Evolutionary conservation across 2,888 invertebrate genomes (phyloP).

Genomic region (Folsomia candida): DNA sequence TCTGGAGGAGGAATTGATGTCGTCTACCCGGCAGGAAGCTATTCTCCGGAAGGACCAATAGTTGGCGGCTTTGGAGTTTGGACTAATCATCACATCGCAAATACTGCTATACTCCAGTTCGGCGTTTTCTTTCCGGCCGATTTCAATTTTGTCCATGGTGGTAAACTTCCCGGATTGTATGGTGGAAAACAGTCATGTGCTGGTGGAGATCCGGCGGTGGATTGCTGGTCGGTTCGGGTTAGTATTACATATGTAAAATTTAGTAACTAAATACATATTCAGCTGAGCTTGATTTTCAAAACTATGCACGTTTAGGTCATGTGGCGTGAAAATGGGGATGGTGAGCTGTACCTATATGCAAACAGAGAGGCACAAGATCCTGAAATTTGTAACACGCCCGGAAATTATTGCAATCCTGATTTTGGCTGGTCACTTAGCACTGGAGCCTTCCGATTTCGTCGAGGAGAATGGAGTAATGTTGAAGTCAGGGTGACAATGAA

Average conservation of each 20-base stretch:
- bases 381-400: conserved; percentile 33
- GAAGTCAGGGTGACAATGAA: conserved; percentile 28
- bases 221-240: conserved; percentile 32
- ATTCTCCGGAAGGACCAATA: conserved; percentile 31
- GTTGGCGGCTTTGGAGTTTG: conserved; percentile 39
- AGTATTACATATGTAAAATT: background rate
- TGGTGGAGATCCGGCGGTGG: conserved; percentile 38
- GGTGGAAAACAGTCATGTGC: conserved; percentile 36
- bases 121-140: conserved; percentile 37
- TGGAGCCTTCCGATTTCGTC: conserved; percentile 32
- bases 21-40: conserved; percentile 39
- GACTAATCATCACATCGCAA: conserved; percentile 31
- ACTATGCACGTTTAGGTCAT: no score
- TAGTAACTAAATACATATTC: background rate
- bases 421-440: conserved; percentile 38
- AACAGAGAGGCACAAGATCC: conserved; percentile 44
- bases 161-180: conserved; percentile 42
- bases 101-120: conserved; percentile 34
- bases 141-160: conserved; percentile 40
- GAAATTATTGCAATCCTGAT: conserved; percentile 33
- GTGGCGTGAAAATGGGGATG: conserved; percentile 39
- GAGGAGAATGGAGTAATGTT: conserved; percentile 34
- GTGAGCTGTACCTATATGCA: conserved; percentile 41
- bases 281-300: background rate
- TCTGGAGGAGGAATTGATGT: conserved; percentile 42